Percentiles rank a stretch among this genome's conserved stretches.
Evolutionary conservation across 2,113 vertebrate species (phyloP).

Genomic region (Erinaceus europaeus): DNA sequence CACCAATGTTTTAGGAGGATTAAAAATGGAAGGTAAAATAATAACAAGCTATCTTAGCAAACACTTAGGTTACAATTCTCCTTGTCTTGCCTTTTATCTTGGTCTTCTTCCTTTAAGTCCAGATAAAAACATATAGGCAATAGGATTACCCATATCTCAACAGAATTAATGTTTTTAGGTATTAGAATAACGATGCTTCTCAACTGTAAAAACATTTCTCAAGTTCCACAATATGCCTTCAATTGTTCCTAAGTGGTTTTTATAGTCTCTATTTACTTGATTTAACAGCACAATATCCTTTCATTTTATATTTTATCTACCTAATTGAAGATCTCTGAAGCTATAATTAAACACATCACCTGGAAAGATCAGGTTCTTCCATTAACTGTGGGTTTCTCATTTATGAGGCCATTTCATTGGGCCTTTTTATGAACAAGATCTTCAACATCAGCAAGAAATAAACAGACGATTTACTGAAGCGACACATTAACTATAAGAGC

Average conservation of each 20-base stretch:
- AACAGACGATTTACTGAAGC: too few relatives aligned
- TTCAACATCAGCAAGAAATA: background rate
- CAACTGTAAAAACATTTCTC: background rate
- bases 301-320: constrained; percentile 7
- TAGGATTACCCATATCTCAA: background rate
- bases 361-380: background rate
- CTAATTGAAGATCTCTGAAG: background rate
- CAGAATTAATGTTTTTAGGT: background rate
- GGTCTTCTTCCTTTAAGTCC: background rate
- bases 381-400: background rate
- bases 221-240: background rate
- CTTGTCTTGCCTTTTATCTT: background rate
- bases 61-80: background rate
- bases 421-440: background rate
- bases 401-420: background rate
- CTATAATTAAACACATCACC: background rate
- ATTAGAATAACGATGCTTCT: background rate
- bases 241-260: background rate
- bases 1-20: too few relatives aligned
- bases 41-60: background rate
- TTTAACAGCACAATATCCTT: background rate
- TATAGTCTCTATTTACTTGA: background rate
- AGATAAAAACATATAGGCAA: background rate
- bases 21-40: background rate
- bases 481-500: too few relatives aligned